Evolutionary conservation across 2,113 vertebrate species (phyloP).

Genomic region (Chiloscyllium plagiosum): DNA sequence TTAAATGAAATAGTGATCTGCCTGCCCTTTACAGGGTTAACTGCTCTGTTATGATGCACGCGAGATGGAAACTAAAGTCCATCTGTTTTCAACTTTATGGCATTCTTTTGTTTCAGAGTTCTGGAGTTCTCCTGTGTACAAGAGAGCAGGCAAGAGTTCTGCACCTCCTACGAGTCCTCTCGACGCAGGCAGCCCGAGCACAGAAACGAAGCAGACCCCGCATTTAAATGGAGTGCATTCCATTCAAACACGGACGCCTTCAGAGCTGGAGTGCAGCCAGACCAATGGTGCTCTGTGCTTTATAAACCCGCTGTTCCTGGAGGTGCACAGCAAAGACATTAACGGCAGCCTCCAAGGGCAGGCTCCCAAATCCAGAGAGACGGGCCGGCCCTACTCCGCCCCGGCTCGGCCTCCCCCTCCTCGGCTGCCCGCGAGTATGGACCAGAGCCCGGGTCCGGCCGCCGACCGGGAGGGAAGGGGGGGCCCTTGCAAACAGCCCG

Average conservation of each 20-base stretch:
- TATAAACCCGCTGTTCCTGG: slow-evolving; percentile 84
- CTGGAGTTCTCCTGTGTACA: slow-evolving; percentile 77
- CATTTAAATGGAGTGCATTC: slow-evolving; percentile 75
- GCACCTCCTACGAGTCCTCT: slow-evolving; percentile 53
- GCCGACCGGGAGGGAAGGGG: slow-evolving; percentile 49
- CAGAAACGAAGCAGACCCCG: slow-evolving; percentile 56
- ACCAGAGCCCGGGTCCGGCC: slow-evolving; percentile 57
- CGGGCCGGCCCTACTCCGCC: slow-evolving; percentile 60
- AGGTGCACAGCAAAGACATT: slow-evolving; percentile 71
- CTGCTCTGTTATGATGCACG: not conserved
- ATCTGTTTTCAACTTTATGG: slow-evolving; percentile 27
- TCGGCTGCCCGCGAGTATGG: slow-evolving; percentile 59
- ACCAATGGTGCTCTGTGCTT: slow-evolving; percentile 79
- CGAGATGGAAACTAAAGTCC: not conserved
- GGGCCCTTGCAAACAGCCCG: slow-evolving; percentile 49
- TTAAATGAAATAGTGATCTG: not conserved
- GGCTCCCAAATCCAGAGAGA: slow-evolving; percentile 47
- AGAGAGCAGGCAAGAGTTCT: slow-evolving; percentile 53
- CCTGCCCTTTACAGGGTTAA: not conserved
- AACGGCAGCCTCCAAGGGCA: slow-evolving; percentile 52
- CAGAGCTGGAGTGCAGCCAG: slow-evolving; percentile 67
- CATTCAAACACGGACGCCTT: slow-evolving; percentile 62
- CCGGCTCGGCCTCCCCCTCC: slow-evolving; percentile 66
- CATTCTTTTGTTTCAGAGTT: slow-evolving; percentile 65
- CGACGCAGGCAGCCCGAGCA: slow-evolving; percentile 56